Percentiles rank a stretch among this genome's conserved stretches.
Conservation (phyloP, 2,888 invertebrate species). For the Brenthis ino region DNA sequence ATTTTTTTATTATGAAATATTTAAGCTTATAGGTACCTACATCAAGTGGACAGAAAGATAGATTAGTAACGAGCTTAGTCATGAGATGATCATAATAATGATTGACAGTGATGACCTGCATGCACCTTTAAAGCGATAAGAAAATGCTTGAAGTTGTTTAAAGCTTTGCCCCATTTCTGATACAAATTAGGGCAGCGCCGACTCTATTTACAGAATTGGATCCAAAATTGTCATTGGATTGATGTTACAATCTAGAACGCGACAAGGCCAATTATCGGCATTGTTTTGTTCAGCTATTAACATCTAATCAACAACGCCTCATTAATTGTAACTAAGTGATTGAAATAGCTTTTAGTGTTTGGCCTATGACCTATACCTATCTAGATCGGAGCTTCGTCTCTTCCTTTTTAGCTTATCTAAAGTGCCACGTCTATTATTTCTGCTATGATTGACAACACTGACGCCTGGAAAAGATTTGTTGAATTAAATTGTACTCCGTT, state of each 20-base stretch:
- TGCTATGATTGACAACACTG: conserved; percentile 14
- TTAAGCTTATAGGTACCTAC: no score
- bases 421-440: conserved; percentile 27
- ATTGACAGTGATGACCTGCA: conserved; percentile 8
- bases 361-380: conserved; percentile 48
- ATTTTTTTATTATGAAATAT: no score
- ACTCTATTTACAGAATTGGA: conserved; percentile 54
- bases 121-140: conserved; percentile 22
- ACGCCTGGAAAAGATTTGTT: conserved; percentile 3
- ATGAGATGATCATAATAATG: conserved; percentile 8
- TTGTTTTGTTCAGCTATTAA: conserved; percentile 57
- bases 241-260: conserved; percentile 59
- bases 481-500: neutral
- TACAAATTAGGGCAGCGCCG: conserved; percentile 52
- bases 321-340: conserved; percentile 60
- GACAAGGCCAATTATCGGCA: conserved; percentile 65
- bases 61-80: neutral
- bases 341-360: conserved; percentile 53
- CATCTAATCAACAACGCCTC: conserved; percentile 57
- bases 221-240: conserved; percentile 59
- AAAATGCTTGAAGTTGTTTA: conserved; percentile 32
- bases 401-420: conserved; percentile 42
- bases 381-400: conserved; percentile 38
- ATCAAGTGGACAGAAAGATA: neutral
- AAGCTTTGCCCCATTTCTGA: conserved; percentile 47